phyloP scores from a whole-genome alignment of 2,797 vertebrate species.

The Takifugu ocellatus region DNA sequence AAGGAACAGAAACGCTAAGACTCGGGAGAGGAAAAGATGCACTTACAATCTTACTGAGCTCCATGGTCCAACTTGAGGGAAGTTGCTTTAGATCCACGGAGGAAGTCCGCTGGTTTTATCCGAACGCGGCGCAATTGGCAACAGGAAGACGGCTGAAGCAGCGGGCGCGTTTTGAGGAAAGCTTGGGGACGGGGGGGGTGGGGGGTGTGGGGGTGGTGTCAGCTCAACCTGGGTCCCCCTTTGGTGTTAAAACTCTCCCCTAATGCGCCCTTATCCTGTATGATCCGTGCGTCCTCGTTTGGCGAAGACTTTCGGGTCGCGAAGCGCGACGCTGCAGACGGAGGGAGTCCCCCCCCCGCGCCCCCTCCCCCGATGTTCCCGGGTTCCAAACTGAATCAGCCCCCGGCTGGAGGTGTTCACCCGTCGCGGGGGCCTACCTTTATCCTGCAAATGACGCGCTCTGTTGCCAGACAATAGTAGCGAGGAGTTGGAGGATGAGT shows the following conservation, averaged over 20 bases:
- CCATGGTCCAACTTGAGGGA: slow-evolving; percentile 58
- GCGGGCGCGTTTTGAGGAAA: slow-evolving; percentile 52
- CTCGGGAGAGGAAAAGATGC: not conserved
- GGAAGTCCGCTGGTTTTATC: slow-evolving; percentile 33
- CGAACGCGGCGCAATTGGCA: slow-evolving; percentile 41
- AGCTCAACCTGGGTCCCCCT: slow-evolving; percentile 80
- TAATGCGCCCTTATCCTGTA: slow-evolving; percentile 14
- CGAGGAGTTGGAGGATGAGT: slow-evolving; percentile 49
- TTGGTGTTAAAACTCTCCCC: slow-evolving; percentile 63
- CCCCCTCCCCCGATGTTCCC: too few species aligned
- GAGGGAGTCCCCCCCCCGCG: not conserved
- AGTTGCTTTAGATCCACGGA: slow-evolving; percentile 18
- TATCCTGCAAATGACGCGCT: slow-evolving; percentile 64
- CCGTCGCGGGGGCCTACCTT: slow-evolving; percentile 42
- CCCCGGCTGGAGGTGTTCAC: slow-evolving; percentile 3
- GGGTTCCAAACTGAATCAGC: too few species aligned
- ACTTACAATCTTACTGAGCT: slow-evolving; percentile 79
- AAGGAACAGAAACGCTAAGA: slow-evolving; percentile 11
- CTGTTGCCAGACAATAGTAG: slow-evolving; percentile 59
- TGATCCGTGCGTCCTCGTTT: slow-evolving; percentile 25
- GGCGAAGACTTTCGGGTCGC: slow-evolving; percentile 45
- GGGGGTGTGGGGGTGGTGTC: slow-evolving; percentile 44
- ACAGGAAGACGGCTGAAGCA: slow-evolving; percentile 53
- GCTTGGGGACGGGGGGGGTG: slow-evolving; percentile 35
- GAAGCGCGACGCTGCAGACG: slow-evolving; percentile 22